Percentiles rank a stretch among this genome's conserved stretches.
phyloP scores from a whole-genome alignment of 2,797 vertebrate genomes.

The Sebastes umbrosus region DNA sequence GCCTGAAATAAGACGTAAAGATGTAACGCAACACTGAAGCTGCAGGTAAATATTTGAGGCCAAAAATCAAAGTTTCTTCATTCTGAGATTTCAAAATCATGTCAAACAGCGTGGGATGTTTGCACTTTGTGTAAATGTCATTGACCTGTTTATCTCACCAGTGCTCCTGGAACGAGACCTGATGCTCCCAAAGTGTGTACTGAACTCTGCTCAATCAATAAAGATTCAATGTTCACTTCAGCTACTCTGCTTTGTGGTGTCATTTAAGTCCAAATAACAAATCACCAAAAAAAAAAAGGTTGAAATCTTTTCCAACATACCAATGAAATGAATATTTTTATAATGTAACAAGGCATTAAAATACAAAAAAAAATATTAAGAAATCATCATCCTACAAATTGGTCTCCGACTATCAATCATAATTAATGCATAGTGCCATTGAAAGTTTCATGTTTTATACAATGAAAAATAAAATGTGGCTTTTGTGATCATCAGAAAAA shows the following conservation, averaged over 20 bases:
- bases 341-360: background rate
- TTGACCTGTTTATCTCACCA: constrained; percentile 27
- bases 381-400: background rate
- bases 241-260: background rate
- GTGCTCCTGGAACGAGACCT: background rate
- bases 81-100: constrained; percentile 19
- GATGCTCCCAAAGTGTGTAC: constrained; percentile 11
- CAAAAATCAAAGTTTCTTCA: background rate
- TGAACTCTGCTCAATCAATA: constrained; percentile 63
- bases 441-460: background rate
- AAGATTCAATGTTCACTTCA: constrained; percentile 62
- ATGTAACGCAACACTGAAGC: background rate
- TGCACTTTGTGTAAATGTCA: background rate
- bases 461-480: background rate
- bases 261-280: no score
- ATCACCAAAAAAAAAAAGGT: background rate
- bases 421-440: background rate
- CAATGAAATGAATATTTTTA: background rate
- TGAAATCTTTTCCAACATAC: background rate
- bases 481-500: background rate
- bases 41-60: background rate
- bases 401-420: background rate
- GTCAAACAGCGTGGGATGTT: background rate
- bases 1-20: background rate
- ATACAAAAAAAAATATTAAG: background rate